Conservation (phyloP, 2,888 invertebrate species). For the Gastrophysa polygoni region DNA sequence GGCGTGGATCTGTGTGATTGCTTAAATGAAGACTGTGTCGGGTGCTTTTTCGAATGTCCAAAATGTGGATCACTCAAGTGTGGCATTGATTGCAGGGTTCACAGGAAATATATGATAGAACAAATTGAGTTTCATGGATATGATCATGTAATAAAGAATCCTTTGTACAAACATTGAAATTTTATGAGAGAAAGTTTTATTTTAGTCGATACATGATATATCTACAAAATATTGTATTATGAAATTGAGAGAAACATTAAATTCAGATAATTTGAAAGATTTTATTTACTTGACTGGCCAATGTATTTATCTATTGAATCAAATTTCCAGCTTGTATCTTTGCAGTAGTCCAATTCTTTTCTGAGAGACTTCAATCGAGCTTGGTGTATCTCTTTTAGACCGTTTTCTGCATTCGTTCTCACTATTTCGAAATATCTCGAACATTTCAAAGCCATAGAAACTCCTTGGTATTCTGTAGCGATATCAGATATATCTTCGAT, state of each 20-base stretch:
- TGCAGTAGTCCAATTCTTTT: constrained; percentile 78
- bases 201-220: too few species aligned
- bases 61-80: constrained; percentile 78
- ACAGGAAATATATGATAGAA: constrained; percentile 80
- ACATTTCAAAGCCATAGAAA: constrained; percentile 41
- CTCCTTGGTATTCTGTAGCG: too few species aligned
- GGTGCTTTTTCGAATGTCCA: constrained; percentile 83
- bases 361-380: constrained; percentile 73
- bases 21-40: constrained; percentile 74
- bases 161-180: constrained; percentile 45
- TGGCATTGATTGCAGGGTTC: constrained; percentile 79
- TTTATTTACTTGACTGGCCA: constrained; percentile 56
- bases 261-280: neutral
- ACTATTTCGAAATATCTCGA: constrained; percentile 51
- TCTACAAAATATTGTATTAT: too few species aligned
- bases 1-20: constrained; percentile 86
- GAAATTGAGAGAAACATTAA: too few species aligned
- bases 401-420: constrained; percentile 46
- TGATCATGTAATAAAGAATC: constrained; percentile 68
- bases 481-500: constrained; percentile 41
- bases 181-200: too few species aligned
- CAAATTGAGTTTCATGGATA: constrained; percentile 81
- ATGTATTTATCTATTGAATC: constrained; percentile 72
- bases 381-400: constrained; percentile 67
- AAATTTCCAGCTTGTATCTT: constrained; percentile 82